Base-by-base conservation (phyloP, 2,888 invertebrate species). In the Automeris io region DNA sequence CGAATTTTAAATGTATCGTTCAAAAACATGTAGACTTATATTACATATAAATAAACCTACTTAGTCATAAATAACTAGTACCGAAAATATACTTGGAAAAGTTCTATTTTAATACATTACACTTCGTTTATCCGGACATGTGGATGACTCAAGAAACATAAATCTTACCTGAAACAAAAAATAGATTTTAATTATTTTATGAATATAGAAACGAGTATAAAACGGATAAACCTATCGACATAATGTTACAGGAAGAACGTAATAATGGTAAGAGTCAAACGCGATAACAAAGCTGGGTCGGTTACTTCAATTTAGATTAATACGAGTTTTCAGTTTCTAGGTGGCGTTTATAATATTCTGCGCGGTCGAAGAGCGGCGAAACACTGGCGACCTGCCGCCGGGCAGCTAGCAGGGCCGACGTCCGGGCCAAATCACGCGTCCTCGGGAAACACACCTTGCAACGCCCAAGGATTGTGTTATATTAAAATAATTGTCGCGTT, bases 401-500 rank as follows among this genome's bases (percentile, higher is more conserved):
- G 26, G 5, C 9, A n/a, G 11, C 12, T 12, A n/a, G 25, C 25
- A 2, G 7, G 8, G 2, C 12, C 22, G 12, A 11, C 11, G 9
- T 25, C 16, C 22, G 37, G 18, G 2, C 37, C 13, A 18, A 37
- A 37, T 77, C 74, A 78, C 67, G 63, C 59, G 61, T 71, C 78
- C 76, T 73, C 41, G 42, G 72, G 60, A 77, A 62, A 53, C 58
- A 64, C 70, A 72, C 68, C 70, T 70, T 70, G 64, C 68, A 60
- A 65, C 70, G 64, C 68, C 68, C 67, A 70, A 57, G 74, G 70
- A 75, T 80, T 78, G 77, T 76, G 72, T 76, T 80, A 76, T 80
- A 78, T 71, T 71, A 68, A 75, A 78, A 78, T 81, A 81, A 82
- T 79, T 78, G 79, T 77, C 71, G 70, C 67, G 46, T 51, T 60